These are phyloP conservation scores for Emydocephalus ijimae DNA, from an alignment of 2,113 vertebrate genomes.

Conservation along the genomic window DNA sequence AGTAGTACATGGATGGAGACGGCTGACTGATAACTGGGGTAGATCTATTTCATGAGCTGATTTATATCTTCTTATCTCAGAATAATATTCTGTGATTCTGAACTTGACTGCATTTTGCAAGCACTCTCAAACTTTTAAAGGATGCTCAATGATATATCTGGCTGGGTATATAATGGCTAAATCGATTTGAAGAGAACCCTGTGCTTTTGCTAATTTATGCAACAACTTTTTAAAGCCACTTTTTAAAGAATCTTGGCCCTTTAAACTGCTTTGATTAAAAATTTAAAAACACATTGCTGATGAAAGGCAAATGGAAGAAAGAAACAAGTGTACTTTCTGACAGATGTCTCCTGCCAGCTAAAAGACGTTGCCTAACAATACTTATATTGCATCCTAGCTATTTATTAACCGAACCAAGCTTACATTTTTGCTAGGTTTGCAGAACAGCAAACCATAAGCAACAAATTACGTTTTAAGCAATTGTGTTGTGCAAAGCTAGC, in stretches of 20 bases:
- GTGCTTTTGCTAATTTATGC: neutral
- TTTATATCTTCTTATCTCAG: neutral
- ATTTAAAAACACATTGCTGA: neutral
- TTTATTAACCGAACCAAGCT: neutral
- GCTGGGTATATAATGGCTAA: neutral
- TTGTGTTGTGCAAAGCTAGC: neutral
- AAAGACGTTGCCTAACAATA: neutral
- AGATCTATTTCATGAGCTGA: neutral
- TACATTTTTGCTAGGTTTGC: neutral
- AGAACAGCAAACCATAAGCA: neutral
- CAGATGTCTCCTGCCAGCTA: neutral
- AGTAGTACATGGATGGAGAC: neutral
- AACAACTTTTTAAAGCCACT: neutral
- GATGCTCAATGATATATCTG: neutral
- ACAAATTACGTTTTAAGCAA: neutral
- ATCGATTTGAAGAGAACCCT: neutral
- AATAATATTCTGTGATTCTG: neutral
- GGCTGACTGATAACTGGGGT: neutral
- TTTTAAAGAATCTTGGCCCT: neutral
- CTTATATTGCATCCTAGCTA: neutral
- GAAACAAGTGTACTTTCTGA: neutral
- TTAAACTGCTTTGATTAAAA: neutral
- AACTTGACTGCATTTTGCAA: neutral
- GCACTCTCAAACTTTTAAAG: neutral
- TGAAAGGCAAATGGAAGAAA: neutral